Percentiles rank a stretch among this genome's conserved stretches.
Conservation (phyloP, 2,113 vertebrate genomes). For the Rhinopomastus cyanomelas region DNA sequence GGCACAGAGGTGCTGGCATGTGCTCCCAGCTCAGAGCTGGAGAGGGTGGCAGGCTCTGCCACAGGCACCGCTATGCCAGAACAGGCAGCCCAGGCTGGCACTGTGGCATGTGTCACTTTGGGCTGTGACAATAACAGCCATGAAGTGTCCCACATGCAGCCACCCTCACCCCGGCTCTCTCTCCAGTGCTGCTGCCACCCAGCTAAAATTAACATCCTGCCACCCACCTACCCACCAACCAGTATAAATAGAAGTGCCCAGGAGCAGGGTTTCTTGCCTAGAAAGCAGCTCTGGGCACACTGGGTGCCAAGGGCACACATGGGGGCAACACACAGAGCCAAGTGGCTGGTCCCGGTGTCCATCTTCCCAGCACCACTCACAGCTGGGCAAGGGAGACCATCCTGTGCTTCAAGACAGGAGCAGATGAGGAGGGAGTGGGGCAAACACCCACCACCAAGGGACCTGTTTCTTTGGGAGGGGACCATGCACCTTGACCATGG, state of each 20-base stretch:
- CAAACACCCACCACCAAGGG: accelerated
- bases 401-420: accelerated
- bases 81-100: not conserved
- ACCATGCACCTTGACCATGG: not conserved
- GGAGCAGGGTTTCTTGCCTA: not conserved
- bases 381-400: not conserved
- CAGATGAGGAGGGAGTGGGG: accelerated
- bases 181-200: accelerated
- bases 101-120: not conserved
- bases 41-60: not conserved
- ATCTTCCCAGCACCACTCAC: not conserved
- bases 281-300: not conserved
- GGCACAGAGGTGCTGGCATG: not conserved
- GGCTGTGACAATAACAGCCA: not conserved
- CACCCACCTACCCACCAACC: not conserved
- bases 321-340: not conserved
- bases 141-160: not conserved
- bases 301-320: accelerated
- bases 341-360: not conserved
- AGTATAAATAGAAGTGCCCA: not conserved
- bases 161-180: not conserved
- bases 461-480: not conserved
- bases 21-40: accelerated
- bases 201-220: not conserved
- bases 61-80: not conserved